A percentile compares a stretch with the other conserved stretches of the same genome.
phyloP scores from a whole-genome alignment of 2,888 invertebrate species.

The Pecten maximus region DNA sequence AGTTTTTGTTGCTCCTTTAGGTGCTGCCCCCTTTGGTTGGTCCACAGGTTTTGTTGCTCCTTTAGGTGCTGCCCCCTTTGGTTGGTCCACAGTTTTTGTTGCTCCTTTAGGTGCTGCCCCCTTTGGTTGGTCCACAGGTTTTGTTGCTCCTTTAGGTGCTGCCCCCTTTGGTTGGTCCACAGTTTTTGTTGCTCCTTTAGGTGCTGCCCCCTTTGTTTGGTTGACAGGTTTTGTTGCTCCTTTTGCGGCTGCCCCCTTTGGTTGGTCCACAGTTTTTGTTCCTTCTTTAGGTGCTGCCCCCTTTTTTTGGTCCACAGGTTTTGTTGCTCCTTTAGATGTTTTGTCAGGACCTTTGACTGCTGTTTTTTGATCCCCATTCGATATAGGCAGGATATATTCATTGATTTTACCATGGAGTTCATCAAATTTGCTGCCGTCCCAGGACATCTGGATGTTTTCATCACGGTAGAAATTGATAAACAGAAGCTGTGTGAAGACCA shows the following conservation, averaged over 20 bases:
- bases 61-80: too few species aligned
- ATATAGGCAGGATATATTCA: constrained; percentile 44
- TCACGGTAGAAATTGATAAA: constrained; percentile 68
- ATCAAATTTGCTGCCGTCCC: constrained; percentile 64
- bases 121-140: too few species aligned
- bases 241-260: not conserved
- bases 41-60: too few species aligned
- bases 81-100: too few species aligned
- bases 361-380: not conserved
- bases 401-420: constrained; percentile 59
- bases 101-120: too few species aligned
- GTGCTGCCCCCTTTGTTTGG: not conserved
- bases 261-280: not conserved
- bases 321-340: not conserved
- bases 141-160: not conserved
- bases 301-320: too few species aligned
- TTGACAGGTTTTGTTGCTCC: not conserved
- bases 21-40: too few species aligned
- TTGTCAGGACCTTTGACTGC: not conserved
- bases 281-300: not conserved
- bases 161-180: not conserved
- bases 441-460: constrained; percentile 57
- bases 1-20: too few species aligned
- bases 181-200: not conserved
- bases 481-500: constrained; percentile 71